Evolutionary conservation across 2,113 vertebrate species (phyloP).

Genomic region (Hippocampus abdominalis): DNA sequence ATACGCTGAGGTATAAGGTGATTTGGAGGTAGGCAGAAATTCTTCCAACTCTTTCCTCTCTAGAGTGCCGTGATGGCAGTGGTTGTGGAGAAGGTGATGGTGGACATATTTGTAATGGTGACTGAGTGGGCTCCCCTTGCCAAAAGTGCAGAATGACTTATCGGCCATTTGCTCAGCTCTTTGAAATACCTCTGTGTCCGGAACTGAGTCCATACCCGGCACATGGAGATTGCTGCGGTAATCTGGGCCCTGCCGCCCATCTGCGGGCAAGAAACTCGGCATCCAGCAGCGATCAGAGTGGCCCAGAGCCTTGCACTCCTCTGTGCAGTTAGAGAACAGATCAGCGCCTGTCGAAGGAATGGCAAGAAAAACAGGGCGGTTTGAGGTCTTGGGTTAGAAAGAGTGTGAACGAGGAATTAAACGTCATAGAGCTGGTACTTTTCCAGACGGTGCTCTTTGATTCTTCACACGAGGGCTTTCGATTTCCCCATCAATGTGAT

Average conservation of each 20-base stretch:
- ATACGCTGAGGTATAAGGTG: slow-evolving; percentile 91
- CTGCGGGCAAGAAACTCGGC: slow-evolving; percentile 92
- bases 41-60: slow-evolving; percentile 92
- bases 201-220: slow-evolving; percentile 97
- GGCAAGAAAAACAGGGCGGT: not conserved
- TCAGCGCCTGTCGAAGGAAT: slow-evolving; percentile 78
- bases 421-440: not conserved
- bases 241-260: slow-evolving; percentile 92
- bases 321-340: slow-evolving; percentile 98
- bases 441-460: not conserved
- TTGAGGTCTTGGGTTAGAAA: not conserved
- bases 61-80: slow-evolving; percentile 76
- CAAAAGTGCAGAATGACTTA: slow-evolving; percentile 95
- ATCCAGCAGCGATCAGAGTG: slow-evolving; percentile 99
- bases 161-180: slow-evolving; percentile 82
- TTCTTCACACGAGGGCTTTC: not conserved
- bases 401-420: not conserved
- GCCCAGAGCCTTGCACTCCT: slow-evolving; percentile 97
- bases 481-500: slow-evolving; percentile 6
- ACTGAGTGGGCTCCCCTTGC: slow-evolving; percentile 85
- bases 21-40: slow-evolving; percentile 86
- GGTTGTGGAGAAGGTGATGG: slow-evolving; percentile 60
- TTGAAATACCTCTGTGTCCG: slow-evolving; percentile 97
- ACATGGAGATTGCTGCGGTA: slow-evolving; percentile 99
- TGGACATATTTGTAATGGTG: slow-evolving; percentile 49